These are phyloP conservation scores for Ochlodes sylvanus DNA, from an alignment of 2,888 invertebrate species.

Conservation along the genomic window DNA sequence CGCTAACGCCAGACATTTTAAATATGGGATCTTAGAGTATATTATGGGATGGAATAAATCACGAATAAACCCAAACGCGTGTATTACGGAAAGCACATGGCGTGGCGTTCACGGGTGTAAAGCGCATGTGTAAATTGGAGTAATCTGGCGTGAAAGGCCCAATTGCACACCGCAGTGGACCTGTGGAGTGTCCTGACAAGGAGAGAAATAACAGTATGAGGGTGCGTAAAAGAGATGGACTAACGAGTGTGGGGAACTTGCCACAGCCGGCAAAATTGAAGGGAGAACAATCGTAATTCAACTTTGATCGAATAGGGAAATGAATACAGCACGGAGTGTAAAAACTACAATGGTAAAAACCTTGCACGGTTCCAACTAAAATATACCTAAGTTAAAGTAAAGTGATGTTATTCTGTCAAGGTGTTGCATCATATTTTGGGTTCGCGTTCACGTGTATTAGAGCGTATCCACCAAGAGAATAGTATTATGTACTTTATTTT, in stretches of 20 bases:
- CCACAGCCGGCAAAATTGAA: conserved; percentile 37
- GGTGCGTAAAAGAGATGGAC: conserved; percentile 40
- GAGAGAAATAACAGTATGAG: conserved; percentile 36
- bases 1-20: conserved; percentile 56
- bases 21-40: too few relatives aligned
- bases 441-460: not conserved
- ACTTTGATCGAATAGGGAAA: conserved; percentile 27
- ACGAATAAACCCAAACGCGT: conserved; percentile 50
- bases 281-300: conserved; percentile 23
- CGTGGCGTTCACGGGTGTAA: conserved; percentile 12
- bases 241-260: conserved; percentile 29
- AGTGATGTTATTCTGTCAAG: conserved; percentile 20
- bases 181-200: conserved; percentile 35
- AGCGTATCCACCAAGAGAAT: too few relatives aligned
- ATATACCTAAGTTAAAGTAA: not conserved
- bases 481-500: too few relatives aligned
- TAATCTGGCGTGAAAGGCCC: conserved; percentile 42
- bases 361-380: not conserved
- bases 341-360: conserved; percentile 3
- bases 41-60: conserved; percentile 31
- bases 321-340: not conserved
- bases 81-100: conserved; percentile 33
- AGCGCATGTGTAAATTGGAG: conserved; percentile 63
- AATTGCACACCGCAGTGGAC: conserved; percentile 36
- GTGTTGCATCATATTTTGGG: conserved; percentile 30